Conservation (phyloP, 2,888 invertebrate genomes). For the Lasioglossum vierecki region DNA sequence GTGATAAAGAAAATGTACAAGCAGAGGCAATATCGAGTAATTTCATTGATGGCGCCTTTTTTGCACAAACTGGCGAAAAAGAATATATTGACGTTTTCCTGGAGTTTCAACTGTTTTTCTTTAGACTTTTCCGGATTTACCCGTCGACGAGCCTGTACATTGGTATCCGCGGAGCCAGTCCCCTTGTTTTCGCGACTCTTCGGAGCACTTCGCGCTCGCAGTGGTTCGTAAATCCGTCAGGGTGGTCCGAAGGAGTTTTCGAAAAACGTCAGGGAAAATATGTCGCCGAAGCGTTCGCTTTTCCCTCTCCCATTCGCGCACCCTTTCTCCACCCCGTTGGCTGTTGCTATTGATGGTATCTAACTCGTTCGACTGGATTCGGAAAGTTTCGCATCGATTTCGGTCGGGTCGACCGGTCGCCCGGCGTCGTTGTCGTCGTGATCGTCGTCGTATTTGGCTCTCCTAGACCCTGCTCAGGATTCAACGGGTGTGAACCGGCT, state of each 20-base stretch:
- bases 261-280: constrained; percentile 64
- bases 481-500: constrained; percentile 60
- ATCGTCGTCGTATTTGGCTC: background rate
- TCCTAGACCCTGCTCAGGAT: constrained; percentile 37
- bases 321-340: background rate
- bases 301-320: background rate
- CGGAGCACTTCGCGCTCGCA: constrained; percentile 22
- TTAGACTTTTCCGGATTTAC: background rate
- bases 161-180: background rate
- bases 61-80: background rate
- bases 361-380: constrained; percentile 53
- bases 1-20: background rate
- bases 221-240: constrained; percentile 71
- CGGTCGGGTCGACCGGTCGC: constrained; percentile 21
- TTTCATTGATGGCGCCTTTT: background rate
- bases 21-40: background rate
- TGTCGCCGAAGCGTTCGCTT: constrained; percentile 46
- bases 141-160: background rate
- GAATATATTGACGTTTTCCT: background rate
- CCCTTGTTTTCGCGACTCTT: constrained; percentile 68
- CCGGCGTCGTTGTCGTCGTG: constrained; percentile 10
- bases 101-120: background rate
- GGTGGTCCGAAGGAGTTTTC: constrained; percentile 39
- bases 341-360: constrained; percentile 51
- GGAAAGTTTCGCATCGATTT: constrained; percentile 66